Evolutionary conservation across 2,888 invertebrate genomes (phyloP).

Genomic region (Molanna angustata): DNA sequence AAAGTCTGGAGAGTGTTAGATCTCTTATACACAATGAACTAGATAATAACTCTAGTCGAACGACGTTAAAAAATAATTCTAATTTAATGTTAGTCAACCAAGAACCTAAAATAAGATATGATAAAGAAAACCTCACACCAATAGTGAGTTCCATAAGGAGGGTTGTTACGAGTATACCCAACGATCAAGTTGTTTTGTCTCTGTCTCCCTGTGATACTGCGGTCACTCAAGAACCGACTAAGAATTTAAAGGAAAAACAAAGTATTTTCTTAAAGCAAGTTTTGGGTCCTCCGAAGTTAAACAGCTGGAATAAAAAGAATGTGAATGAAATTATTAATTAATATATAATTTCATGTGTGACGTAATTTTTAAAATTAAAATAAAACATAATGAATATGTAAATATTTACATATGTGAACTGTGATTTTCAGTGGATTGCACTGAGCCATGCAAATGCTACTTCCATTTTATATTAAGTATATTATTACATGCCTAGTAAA

Average conservation of each 20-base stretch:
- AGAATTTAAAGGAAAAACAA: conserved; percentile 53
- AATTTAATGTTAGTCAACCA: conserved; percentile 22
- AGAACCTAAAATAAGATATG: conserved; percentile 21
- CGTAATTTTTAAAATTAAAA: no score
- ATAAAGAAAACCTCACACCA: conserved; percentile 38
- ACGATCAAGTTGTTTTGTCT: conserved; percentile 31
- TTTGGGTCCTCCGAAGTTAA: conserved; percentile 56
- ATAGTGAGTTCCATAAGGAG: conserved; percentile 14
- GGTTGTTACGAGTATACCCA: conserved; percentile 8
- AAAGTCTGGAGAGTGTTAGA: conserved; percentile 41
- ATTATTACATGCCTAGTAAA: no score
- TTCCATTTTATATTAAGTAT: no score
- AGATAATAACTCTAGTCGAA: conserved; percentile 35
- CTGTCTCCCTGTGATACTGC: conserved; percentile 31
- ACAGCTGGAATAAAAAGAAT: conserved; percentile 39
- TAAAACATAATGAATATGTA: no score
- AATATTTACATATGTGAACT: no score
- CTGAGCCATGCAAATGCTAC: no score
- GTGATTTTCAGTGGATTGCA: no score
- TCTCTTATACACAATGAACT: conserved; percentile 30
- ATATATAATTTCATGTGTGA: conserved; percentile 1
- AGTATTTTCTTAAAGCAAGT: conserved; percentile 59
- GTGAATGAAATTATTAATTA: conserved; percentile 17
- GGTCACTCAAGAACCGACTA: no score
- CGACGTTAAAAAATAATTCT: conserved; percentile 20